Evolutionary conservation across 2,888 invertebrate genomes (phyloP), one percentile per base, ranked within the genome.

Genomic region (Drosophila robusta): DNA sequence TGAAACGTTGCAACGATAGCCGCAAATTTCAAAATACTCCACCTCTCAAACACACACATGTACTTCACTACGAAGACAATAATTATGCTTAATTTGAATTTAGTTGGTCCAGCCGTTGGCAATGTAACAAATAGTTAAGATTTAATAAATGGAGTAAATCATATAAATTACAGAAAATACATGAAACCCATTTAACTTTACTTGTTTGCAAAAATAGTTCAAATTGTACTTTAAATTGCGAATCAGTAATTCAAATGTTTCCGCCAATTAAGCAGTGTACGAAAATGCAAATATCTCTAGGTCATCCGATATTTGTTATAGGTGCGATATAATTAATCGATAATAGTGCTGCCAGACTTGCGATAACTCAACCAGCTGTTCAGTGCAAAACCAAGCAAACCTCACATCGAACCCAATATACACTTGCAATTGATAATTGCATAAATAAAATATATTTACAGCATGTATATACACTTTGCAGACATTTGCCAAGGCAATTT

Each of bases 1-100:
- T 58, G 56, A 57, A 52, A 56, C 65, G 24, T 58, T 78, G 22
- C 81, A 90, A 50, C 90, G 79, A 64, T 72, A 64, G 44, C 7
- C 2, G 5, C 3, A 1, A 3, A 45, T 42, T 44, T 9, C 16
- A 32, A 34, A 51, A 11, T 62, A 62, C 46, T 49, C 24, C n/a
- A 32, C 38, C 24, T 52, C 34, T 34, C 34, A 34, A 8, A 36
- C n/a, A 11, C 24, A 29, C 24, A 49, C 51, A 49, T 18, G 9
- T 49, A 69, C 29, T 29, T 36, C 34, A 16, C 26, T 39, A 56
- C 49, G 9, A 45, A 64, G 11, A 18, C 46, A 16, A 49, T 70
- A 70, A 49, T 68, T 54, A 76, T 67, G 29, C 39, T 70, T 60
- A 65, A 55, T 44, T 58, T 42, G n/a, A 3, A 42, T 44, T 56